Evolutionary conservation across 1,140 invertebrate genomes (phyloP).

Genomic region (Heliothis subflexa): DNA sequence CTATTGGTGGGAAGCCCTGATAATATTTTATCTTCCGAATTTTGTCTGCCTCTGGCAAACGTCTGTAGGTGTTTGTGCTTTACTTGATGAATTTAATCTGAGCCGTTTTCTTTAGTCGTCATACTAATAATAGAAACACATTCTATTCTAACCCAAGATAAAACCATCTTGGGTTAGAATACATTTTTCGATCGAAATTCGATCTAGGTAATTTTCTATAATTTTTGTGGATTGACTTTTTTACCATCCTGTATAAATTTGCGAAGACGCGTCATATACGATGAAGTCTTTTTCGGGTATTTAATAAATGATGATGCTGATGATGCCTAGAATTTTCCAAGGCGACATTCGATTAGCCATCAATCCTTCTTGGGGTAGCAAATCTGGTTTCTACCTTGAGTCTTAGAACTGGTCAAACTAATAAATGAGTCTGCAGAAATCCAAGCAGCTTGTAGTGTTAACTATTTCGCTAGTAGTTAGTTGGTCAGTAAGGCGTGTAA

Average conservation of each 20-base stretch:
- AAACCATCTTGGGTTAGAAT: too few relatives aligned
- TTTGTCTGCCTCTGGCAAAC: conserved; percentile 8
- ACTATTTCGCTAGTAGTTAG: conserved; percentile 67
- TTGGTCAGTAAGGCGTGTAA: conserved; percentile 79
- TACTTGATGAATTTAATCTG: neutral
- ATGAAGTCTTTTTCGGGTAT: too few relatives aligned
- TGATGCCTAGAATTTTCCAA: too few relatives aligned
- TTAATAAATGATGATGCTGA: too few relatives aligned
- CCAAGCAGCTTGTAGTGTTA: conserved; percentile 25
- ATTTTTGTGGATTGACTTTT: too few relatives aligned
- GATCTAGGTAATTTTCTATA: too few relatives aligned
- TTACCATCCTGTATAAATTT: too few relatives aligned
- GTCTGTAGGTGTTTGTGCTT: neutral
- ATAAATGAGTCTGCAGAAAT: neutral
- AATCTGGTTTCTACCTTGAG: neutral
- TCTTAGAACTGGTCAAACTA: neutral
- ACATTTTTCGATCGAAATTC: neutral
- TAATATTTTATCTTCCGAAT: conserved; percentile 36
- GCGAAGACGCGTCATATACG: too few relatives aligned
- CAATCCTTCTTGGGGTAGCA: too few relatives aligned
- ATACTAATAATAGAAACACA: too few relatives aligned
- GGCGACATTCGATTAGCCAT: too few relatives aligned
- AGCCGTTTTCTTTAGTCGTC: neutral
- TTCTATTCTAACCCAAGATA: too few relatives aligned
- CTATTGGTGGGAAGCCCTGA: conserved; percentile 51